Base-by-base conservation (phyloP, 2,888 invertebrate genomes). In the Sycophila texana region DNA sequence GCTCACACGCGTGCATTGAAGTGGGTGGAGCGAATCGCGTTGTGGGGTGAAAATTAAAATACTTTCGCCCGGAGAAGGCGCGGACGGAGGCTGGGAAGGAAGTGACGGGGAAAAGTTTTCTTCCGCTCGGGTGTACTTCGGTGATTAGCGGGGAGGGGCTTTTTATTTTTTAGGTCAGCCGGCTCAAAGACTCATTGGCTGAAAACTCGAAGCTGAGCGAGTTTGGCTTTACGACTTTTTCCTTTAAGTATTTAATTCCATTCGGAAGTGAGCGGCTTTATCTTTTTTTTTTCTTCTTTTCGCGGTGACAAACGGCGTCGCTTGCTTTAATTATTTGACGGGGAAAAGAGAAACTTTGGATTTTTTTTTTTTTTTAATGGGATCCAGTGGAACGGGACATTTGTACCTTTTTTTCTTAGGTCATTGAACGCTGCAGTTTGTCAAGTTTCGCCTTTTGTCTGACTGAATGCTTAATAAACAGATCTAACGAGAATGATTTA, bases 21-120 rank as follows among this genome's bases (percentile, higher is more conserved):
- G 14, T 4, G 47, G 16, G 74, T 14, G 49, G 4, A 18, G 30
- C 53, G 49, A 7, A n/a, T 14, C 39, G 20, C 14, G 14, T 26
- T 60, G 60, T 30, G 53, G 57, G 74, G 58, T 53, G 4, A 30
- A 63, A 73, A 74, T 76, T 80, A 73, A 80, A 80, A 80, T 80
- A 80, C 77, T 74, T 70, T 68, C 10, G 61, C 18, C 26, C 7
- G 14, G 16, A 51, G 47, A 53, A 58, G 63, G 51, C 55, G 20
- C 20, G 5, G 51, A 14, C 66, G 18, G 16, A 14, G 58, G 20
- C 58, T 10, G 39, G 39, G 10, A 39, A 39, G 58, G 60, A 18
- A 55, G 26, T 10, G 49, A 16, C 13, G 57, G n/a, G 20, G 66
- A 61, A 72, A 66, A 75, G 66, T 74, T 71, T 75, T 70, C 74